Conservation (phyloP, 2,888 invertebrate species). For the Orthosia cruda region DNA sequence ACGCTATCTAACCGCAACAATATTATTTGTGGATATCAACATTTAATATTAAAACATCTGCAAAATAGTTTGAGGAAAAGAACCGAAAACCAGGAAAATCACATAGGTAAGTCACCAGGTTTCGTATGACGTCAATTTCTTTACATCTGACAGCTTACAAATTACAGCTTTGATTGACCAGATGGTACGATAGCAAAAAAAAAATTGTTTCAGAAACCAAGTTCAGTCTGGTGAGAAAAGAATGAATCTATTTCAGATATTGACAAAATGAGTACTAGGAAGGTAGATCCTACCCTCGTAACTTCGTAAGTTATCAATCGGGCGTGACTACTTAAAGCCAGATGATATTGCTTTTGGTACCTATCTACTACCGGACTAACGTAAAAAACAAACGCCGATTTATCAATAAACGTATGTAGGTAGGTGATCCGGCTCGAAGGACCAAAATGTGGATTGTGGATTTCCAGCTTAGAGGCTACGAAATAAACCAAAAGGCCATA, state of each 20-base stretch:
- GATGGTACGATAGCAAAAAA: not conserved
- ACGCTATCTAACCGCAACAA: slow-evolving; percentile 3
- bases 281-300: too few relatives aligned
- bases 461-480: too few relatives aligned
- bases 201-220: not conserved
- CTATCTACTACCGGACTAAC: not conserved
- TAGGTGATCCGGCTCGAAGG: not conserved
- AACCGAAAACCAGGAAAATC: not conserved
- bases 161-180: not conserved
- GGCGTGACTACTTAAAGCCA: not conserved
- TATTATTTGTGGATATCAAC: not conserved
- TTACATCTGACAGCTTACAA: not conserved
- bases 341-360: not conserved
- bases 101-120: not conserved
- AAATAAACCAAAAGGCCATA: too few relatives aligned
- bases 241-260: not conserved
- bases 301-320: too few relatives aligned
- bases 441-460: not conserved
- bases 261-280: too few relatives aligned
- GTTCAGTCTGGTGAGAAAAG: too few relatives aligned
- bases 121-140: not conserved
- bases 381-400: not conserved
- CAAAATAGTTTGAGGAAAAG: not conserved
- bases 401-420: not conserved
- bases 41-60: slow-evolving; percentile 1